Evolutionary conservation across 2,113 vertebrate species (phyloP).

Genomic region (Morone chrysops): DNA sequence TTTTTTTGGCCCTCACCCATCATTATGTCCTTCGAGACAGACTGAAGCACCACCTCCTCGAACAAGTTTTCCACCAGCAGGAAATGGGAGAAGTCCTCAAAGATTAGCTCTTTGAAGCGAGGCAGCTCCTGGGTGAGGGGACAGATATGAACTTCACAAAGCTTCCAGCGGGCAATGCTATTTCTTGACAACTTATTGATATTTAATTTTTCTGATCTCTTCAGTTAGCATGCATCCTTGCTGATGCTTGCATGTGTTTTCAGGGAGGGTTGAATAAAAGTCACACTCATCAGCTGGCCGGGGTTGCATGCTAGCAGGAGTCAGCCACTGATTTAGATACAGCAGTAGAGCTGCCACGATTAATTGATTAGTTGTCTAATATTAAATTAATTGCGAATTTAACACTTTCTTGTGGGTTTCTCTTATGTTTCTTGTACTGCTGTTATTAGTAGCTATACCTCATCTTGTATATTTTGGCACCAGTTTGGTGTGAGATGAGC

Average conservation of each 20-base stretch:
- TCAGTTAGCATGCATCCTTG: not conserved
- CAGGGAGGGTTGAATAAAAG: not conserved
- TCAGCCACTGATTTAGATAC: not conserved
- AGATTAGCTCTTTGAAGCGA: constrained; percentile 94
- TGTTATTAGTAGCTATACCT: too few species aligned
- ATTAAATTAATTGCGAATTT: too few species aligned
- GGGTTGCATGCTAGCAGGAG: not conserved
- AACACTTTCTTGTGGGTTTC: too few species aligned
- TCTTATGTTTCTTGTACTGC: too few species aligned
- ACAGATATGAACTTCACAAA: not conserved
- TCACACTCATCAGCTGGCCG: not conserved
- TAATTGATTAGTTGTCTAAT: too few species aligned
- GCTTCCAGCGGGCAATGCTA: not conserved
- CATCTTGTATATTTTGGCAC: too few species aligned
- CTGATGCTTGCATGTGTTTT: not conserved
- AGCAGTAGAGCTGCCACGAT: too few species aligned
- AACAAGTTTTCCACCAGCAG: constrained; percentile 94
- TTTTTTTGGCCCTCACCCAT: constrained; percentile 85
- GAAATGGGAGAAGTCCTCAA: constrained; percentile 94
- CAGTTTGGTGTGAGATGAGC: too few species aligned
- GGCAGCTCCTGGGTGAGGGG: constrained; percentile 87
- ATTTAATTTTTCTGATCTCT: not conserved
- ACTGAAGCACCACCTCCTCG: constrained; percentile 95
- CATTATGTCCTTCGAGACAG: constrained; percentile 95
- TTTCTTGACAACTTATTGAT: not conserved